Base-by-base conservation (phyloP, 2,888 invertebrate genomes). In the Nasonovia ribisnigri region DNA sequence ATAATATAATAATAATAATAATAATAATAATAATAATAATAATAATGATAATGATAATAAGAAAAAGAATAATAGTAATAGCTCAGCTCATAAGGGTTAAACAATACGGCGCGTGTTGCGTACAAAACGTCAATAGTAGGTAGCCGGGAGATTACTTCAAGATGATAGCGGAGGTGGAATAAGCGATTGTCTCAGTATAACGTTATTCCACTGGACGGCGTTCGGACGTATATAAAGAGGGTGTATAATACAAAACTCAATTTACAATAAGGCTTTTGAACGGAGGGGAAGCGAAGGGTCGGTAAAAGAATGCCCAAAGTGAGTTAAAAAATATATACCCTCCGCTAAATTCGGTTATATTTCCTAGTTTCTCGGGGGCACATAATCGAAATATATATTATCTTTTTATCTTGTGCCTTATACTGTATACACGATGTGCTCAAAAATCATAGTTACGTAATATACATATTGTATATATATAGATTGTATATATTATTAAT, bases 251-350 rank as follows among this genome's bases (percentile, higher is more conserved):
- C 93, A 42, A 90, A 86, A 93, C 93, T 93, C 93, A 90, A 93
- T 93, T 93, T 93, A 93, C 90, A 93, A 93, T 93, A 93, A 90
- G 93, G 92, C 92, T 92, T 90, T 93, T 90, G 36, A 92, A 42
- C 42, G 92, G 46, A 26, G 10, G 29, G n/a, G 43, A 89, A 6
- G 29, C 43, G 48, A 48, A 20, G 42, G 67, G 87, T 20, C 60
- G 67, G 67, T 51, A 51, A 89, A 93, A 89, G 36, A 60, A 60
- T 57, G 90, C 84, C 90, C 84, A 93, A 93, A 90, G 84, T 54
- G 93, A 90, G 90, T 88, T 88, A 92, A 84, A 90, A 84, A 91
- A 91, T 92, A 93, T 93, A 90, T 93, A 93, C 84, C 48, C 57
- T 93, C 84, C 60, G 46, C 57, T 84, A 57, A 92, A 92, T 88